Percentiles rank a stretch among this genome's conserved stretches.
These are phyloP conservation scores for Epinotia brunnichana DNA, from an alignment of 2,888 invertebrate species.

Conservation along the genomic window DNA sequence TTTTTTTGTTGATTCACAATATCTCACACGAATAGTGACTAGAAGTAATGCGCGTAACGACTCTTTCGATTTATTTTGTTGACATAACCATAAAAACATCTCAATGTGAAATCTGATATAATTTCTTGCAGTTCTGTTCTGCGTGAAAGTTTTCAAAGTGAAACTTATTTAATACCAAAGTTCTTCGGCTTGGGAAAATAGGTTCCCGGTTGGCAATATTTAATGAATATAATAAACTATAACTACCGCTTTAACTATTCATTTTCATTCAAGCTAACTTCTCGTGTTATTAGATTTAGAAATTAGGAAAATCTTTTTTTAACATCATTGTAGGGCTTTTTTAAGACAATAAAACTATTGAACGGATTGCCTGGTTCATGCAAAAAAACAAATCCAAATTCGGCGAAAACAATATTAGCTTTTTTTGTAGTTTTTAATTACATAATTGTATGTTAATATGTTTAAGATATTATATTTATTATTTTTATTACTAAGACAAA, in stretches of 20 bases:
- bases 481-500: too few relatives aligned
- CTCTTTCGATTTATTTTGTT: too few relatives aligned
- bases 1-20: too few relatives aligned
- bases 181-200: conserved; percentile 20
- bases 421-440: too few relatives aligned
- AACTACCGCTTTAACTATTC: conserved; percentile 1
- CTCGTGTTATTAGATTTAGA: background rate
- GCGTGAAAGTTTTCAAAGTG: conserved; percentile 26
- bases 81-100: background rate
- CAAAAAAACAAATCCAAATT: too few relatives aligned
- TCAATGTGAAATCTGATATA: conserved; percentile 17
- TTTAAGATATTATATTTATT: too few relatives aligned
- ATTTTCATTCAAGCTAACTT: background rate
- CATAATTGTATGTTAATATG: too few relatives aligned
- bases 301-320: too few relatives aligned
- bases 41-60: background rate
- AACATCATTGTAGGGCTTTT: too few relatives aligned
- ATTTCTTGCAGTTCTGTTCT: conserved; percentile 12
- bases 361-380: too few relatives aligned
- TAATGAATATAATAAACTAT: conserved; percentile 20
- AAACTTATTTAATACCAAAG: conserved; percentile 32
- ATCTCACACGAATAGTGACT: background rate
- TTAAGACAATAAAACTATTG: too few relatives aligned
- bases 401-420: too few relatives aligned
- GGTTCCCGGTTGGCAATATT: conserved; percentile 24